Percentiles rank a stretch among this genome's conserved stretches.
phyloP scores from a whole-genome alignment of 2,888 invertebrate species.

The Torymus tubicola region DNA sequence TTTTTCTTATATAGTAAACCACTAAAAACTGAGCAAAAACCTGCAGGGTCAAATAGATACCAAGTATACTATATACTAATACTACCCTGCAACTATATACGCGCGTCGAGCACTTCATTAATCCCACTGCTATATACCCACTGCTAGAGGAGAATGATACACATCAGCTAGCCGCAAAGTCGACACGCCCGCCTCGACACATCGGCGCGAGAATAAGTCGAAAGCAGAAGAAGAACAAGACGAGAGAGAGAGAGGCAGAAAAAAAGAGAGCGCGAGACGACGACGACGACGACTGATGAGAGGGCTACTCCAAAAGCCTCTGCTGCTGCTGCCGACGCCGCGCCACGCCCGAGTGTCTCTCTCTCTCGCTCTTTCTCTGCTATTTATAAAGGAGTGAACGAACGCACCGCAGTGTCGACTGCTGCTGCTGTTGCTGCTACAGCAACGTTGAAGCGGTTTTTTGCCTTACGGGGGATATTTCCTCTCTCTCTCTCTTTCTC shows the following conservation, averaged over 20 bases:
- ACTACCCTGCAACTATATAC: too few relatives aligned
- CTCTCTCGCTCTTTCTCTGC: constrained; percentile 41
- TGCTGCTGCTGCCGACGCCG: background rate
- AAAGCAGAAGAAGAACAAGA: constrained; percentile 5
- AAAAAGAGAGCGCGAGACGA: background rate
- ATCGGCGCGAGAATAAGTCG: constrained; percentile 5
- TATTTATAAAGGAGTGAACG: constrained; percentile 70
- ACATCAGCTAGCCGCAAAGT: constrained; percentile 2
- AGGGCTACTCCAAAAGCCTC: constrained; percentile 13
- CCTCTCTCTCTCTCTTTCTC: constrained; percentile 2
- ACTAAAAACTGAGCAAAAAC: too few relatives aligned
- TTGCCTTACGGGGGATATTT: background rate
- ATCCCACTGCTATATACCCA: background rate
- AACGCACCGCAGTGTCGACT: constrained; percentile 63
- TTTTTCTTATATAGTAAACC: too few relatives aligned
- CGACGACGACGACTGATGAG: constrained; percentile 1
- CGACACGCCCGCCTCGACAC: background rate
- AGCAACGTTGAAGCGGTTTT: background rate
- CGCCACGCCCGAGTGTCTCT: constrained; percentile 31
- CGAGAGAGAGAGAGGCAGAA: background rate
- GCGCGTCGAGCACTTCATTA: too few relatives aligned
- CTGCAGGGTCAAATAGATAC: too few relatives aligned
- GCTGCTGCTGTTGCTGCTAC: constrained; percentile 3
- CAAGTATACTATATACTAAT: too few relatives aligned
- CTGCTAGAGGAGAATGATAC: constrained; percentile 29